phyloP scores from a whole-genome alignment of 2,888 invertebrate genomes.

The Cosmorhoe ocellata region DNA sequence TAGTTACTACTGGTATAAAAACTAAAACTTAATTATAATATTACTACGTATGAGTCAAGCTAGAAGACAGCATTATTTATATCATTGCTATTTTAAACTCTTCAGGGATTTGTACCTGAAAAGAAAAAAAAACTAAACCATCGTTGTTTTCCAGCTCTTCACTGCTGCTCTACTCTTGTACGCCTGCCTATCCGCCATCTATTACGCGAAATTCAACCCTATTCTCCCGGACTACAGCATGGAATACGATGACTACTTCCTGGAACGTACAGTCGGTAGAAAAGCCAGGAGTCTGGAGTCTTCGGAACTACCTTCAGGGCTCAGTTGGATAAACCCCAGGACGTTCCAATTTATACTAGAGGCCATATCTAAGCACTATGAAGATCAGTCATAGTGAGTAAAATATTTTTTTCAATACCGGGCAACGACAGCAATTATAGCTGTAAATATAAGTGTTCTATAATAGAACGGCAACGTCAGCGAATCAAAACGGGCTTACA shows the following conservation, averaged over 20 bases:
- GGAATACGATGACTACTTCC: conserved; percentile 88
- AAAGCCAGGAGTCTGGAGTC: conserved; percentile 67
- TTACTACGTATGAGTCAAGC: background rate
- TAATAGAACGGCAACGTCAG: background rate
- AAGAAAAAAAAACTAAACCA: too few relatives aligned
- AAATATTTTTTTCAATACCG: conserved; percentile 15
- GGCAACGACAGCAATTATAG: conserved; percentile 37
- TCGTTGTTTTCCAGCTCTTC: conserved; percentile 84
- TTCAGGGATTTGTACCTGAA: too few relatives aligned
- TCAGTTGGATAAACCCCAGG: conserved; percentile 82
- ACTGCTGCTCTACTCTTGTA: conserved; percentile 91
- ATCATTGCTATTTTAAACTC: background rate
- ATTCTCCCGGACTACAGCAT: conserved; percentile 89
- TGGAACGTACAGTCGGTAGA: conserved; percentile 85
- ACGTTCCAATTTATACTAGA: conserved; percentile 87
- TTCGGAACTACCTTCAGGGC: conserved; percentile 64
- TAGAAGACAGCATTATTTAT: background rate
- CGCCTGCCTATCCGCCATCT: conserved; percentile 92
- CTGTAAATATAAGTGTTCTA: conserved; percentile 17
- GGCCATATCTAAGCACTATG: conserved; percentile 68
- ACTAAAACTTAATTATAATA: background rate
- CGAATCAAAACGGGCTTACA: too few relatives aligned
- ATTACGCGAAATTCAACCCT: conserved; percentile 94
- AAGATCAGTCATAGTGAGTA: conserved; percentile 47
- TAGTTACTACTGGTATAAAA: conserved; percentile 19